Evolutionary conservation across 2,888 invertebrate genomes (phyloP).

Genomic region (Idaea straminata): DNA sequence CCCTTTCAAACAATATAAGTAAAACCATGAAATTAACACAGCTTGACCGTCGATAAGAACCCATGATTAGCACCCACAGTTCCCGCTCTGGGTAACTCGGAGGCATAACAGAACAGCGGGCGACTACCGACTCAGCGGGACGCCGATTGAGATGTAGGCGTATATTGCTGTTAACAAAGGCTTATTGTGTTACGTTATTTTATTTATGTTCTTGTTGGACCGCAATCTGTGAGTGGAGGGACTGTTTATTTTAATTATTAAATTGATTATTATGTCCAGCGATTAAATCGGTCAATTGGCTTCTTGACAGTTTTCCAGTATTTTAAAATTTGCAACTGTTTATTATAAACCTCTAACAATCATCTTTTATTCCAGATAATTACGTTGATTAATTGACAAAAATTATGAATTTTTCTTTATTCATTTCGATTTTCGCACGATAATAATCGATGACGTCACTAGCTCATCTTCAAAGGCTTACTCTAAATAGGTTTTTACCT

Average conservation of each 20-base stretch:
- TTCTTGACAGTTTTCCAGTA: not conserved
- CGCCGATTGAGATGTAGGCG: conserved; percentile 36
- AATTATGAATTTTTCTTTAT: too few relatives aligned
- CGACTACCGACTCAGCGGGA: conserved; percentile 39
- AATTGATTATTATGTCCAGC: not conserved
- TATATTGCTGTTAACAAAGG: not conserved
- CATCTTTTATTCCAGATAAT: too few relatives aligned
- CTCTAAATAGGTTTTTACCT: too few relatives aligned
- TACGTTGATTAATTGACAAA: too few relatives aligned
- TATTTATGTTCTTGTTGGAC: not conserved
- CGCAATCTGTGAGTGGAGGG: not conserved
- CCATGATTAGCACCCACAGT: conserved; percentile 6
- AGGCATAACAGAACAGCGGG: conserved; percentile 46
- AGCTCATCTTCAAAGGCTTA: too few relatives aligned
- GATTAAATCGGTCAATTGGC: not conserved
- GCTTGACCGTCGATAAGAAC: conserved; percentile 2
- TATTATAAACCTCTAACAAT: too few relatives aligned
- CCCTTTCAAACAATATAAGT: conserved; percentile 4
- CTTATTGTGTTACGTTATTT: not conserved
- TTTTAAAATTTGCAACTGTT: not conserved
- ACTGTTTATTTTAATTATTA: not conserved
- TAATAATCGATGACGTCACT: too few relatives aligned
- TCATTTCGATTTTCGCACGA: too few relatives aligned
- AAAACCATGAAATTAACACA: conserved; percentile 1
- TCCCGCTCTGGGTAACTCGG: conserved; percentile 10